Percentiles rank a stretch among this genome's conserved stretches.
These are phyloP conservation scores for Petrocephalus microphthalmus DNA, from an alignment of 2,113 vertebrate genomes.

Conservation along the genomic window DNA sequence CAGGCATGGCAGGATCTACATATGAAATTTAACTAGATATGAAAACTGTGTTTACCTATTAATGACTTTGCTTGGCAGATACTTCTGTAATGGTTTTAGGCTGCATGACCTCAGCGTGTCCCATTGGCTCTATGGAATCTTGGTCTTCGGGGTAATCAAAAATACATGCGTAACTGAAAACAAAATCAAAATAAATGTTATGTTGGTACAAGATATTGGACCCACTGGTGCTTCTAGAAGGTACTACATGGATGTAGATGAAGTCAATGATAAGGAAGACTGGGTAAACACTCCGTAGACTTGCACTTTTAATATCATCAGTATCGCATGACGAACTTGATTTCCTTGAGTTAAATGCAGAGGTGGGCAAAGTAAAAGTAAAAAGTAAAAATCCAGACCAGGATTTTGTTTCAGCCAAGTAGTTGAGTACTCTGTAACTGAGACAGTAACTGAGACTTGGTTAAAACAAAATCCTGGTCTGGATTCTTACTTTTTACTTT, in stretches of 20 bases:
- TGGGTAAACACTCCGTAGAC: not conserved
- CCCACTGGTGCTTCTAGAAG: not conserved
- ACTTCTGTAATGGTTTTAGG: not conserved
- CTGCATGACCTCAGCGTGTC: not conserved
- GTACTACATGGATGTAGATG: not conserved
- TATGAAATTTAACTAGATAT: not conserved
- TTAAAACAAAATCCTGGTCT: too few species aligned
- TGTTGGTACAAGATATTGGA: not conserved
- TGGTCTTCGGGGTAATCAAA: not conserved
- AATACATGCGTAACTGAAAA: not conserved
- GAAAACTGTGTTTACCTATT: not conserved
- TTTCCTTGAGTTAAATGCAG: not conserved
- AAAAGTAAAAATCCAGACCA: too few species aligned
- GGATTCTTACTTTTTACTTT: too few species aligned
- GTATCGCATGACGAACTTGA: not conserved
- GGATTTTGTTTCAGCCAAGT: too few species aligned
- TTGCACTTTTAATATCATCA: not conserved
- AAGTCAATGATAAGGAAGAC: not conserved
- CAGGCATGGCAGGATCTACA: not conserved
- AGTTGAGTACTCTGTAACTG: too few species aligned
- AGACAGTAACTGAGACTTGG: too few species aligned
- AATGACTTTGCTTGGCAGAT: not conserved
- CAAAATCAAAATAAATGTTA: not conserved
- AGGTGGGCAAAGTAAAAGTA: too few species aligned
- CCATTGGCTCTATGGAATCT: not conserved